Base-by-base conservation (phyloP, 2,888 invertebrate genomes). In the Coecobrya sp. region DNA sequence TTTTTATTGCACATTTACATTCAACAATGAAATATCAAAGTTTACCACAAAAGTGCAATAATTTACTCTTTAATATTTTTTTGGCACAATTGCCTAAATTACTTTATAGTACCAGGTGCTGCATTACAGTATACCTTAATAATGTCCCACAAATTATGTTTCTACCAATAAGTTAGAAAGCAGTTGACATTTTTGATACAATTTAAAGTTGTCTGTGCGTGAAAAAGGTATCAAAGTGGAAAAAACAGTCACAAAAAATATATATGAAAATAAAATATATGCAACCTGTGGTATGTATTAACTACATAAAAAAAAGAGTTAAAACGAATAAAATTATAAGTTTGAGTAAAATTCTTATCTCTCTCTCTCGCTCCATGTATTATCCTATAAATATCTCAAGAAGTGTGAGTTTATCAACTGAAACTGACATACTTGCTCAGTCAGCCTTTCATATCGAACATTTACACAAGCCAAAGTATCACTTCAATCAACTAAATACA, bases 351-450 rank as follows among this genome's bases (percentile, higher is more conserved):
- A 49, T 49, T 49, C 49, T 49, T 49, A 49, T 49, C 49, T 36
- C 36, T 36, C 7, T 36, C 36, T 49, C 49, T 36, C 36, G 2
- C 7, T 36, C 36, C 36, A 36, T 36, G 19, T 70, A 62, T 25
- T 62, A 30, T 70, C 36, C 22, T 62, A 30, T 70, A 27, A 70
- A n/a, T 70, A 70, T 13, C 42, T 76, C 13, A 76, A 49, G 76
- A n/a, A 36, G 55, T 55, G 45, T 30, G 22, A 25, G 76, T 45
- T 76, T 22, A 45, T 22, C n/a, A 19, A 5, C 49, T 22, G 22
- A 76, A 36, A 59, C n/a, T 82, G 82, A 82, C 82, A 82, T 42
- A 82, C 82, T 82, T 82, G 82, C 82, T 82, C 82, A 62, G 19
- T 62, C 36, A 82, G 7, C 62, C 82, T 62, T 82, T 36, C 82